Base-by-base conservation (phyloP, 2,113 vertebrate species). In the Xiphias gladius region DNA sequence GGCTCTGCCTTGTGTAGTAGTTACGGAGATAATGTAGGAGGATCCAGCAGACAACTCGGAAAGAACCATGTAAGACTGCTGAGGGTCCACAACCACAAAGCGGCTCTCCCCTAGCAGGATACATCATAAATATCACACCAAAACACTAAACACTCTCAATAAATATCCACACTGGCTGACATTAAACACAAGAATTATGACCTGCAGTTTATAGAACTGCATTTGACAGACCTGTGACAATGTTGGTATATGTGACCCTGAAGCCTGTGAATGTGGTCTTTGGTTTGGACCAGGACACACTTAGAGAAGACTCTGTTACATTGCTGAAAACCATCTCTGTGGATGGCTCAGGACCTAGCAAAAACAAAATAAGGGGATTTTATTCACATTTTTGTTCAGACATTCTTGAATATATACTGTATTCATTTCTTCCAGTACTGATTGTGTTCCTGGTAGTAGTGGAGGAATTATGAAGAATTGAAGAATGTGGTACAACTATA, bases 11-110 rank as follows among this genome's bases (percentile, higher is more conserved):
- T 94, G 92, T 55, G 94, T 89, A 0, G 96, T 92, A 58, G 95
- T 94, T 79, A 98, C 94, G 0, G 91, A 95, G 78, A 98, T 93
- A 52, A 96, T 94, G 37, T 97, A 97, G 2, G 92, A 94, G 3
- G 96, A 76, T 13, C 96, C 96, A 20, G 96, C 88, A 17, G 73
- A 91, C 69, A 98, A 91, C 9, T 94, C 91, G 57, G 92, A 90
- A 22, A 98, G 90, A 39, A 80, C 80, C 72, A 95, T 91, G 68
- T 85, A 88, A 26, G 91, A 93, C 19, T 93, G 74, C 20, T 88
- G 82, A 62, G 95, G 89, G 0, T 94, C 91, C 64, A 96, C 83
- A 2, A 74, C 87, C 52, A 95, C 59, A 5, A 95, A 96, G 32
- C 72, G 93, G 0, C 94, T 96, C 71, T 96, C 95, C 11, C 96